Conservation (phyloP, 2,888 invertebrate species). For the Cantharis lateralis region DNA sequence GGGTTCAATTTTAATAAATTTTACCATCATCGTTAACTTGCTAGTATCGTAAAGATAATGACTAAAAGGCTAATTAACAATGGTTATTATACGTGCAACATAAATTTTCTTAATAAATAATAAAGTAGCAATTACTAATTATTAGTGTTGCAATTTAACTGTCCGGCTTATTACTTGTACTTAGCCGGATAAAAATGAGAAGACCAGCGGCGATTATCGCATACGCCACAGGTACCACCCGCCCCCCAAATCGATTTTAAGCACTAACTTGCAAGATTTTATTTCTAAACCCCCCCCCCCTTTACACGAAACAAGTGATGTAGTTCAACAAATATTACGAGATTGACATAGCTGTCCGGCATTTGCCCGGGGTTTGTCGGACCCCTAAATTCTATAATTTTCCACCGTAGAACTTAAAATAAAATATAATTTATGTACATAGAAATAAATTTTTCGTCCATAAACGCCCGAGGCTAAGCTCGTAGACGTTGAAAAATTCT, state of each 20-base stretch:
- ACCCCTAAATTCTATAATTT: too few species aligned
- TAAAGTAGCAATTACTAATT: neutral
- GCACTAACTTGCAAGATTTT: too few species aligned
- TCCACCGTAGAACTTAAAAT: neutral
- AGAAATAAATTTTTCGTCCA: neutral
- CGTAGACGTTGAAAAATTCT: neutral
- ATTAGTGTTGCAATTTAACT: neutral
- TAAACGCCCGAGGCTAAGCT: neutral
- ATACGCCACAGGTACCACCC: too few species aligned
- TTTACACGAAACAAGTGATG: too few species aligned
- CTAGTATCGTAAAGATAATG: neutral
- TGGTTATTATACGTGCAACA: neutral
- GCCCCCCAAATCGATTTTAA: neutral
- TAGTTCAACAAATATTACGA: too few species aligned
- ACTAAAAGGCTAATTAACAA: neutral
- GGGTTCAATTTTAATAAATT: slow-evolving; percentile 14
- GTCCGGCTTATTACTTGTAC: neutral
- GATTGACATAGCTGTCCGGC: too few species aligned
- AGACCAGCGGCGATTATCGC: neutral
- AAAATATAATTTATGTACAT: neutral
- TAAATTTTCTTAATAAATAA: neutral
- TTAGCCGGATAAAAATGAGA: neutral
- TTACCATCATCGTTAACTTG: neutral
- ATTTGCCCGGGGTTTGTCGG: too few species aligned
- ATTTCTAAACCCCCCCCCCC: too few species aligned